Base-by-base conservation (phyloP, 2,888 invertebrate genomes). In the Phaedon cochleariae region DNA sequence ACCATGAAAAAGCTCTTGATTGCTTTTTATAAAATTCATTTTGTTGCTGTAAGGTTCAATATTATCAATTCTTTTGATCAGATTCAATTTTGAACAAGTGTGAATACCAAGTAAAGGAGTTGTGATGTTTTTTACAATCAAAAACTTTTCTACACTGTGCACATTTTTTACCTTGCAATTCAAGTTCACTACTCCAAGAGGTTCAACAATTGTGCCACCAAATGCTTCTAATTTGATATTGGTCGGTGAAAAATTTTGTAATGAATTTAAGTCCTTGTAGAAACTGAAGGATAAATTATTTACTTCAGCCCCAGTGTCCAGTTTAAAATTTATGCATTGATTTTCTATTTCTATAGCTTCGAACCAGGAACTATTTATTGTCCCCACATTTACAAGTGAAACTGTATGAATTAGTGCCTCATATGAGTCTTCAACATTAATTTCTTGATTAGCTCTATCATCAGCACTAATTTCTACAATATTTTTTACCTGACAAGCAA, bases 151-250 rank as follows among this genome's bases (percentile, higher is more conserved):
- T 15, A 17, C 9, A 41, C 12, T 41, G 3, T 41, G 3, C 9
- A 41, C 41, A 41, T 41, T 41, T 10, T 41, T 41, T 2, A 41
- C 41, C 41, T 10, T 15, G 3, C 41, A 3, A 3, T 41, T n/a
- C n/a, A n/a, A n/a, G n/a, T n/a, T n/a, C n/a, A n/a, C n/a, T n/a
- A n/a, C n/a, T n/a, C n/a, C n/a, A n/a, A n/a, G n/a, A 41, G 41
- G 41, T 41, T 10, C 9, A 3, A 41, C 9, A 6, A 41, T 17
- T 41, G 41, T 6, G 41, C 41, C 12, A 46, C 46, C 17, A 46
- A 46, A 17, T 46, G 49, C 46, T 46, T 46, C n/a, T n/a, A 46
- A 46, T 46, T 46, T 46, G 15, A 46, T 46, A 17, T 15, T 46
- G 9, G 49, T 49, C 9, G 49, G 18, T 12, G 5, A 5, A 2